Base-by-base conservation (phyloP, 2,888 invertebrate genomes). In the Coelopa pilipes region DNA sequence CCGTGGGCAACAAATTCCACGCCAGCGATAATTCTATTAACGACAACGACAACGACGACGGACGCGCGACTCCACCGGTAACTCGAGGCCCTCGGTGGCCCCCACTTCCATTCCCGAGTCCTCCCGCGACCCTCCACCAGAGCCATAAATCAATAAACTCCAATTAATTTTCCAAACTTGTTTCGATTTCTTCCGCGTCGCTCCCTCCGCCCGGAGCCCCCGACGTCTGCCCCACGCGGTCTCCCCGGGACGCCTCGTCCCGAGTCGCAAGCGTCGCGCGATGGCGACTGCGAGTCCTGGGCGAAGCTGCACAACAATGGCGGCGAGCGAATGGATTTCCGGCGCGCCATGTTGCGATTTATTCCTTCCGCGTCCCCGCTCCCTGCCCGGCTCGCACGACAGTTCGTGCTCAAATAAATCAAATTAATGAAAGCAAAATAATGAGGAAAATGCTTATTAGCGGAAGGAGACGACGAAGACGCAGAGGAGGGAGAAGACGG, bases 101-200 rank as follows among this genome's bases (percentile, higher is more conserved):
- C 53, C n/a, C 62, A 12, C 45, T 12, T 24, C 21, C 62, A 62
- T 24, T 24, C 13, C 24, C 21, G 11, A 15, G 21, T 24, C 21
- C 13, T 21, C 50, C 19, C 50, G 19, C 49, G 50, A 15, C 11
- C 47, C 21, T 13, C 50, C 15, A 2, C n/a, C 21, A 53, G 17
- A 63, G 53, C 65, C 63, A 71, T 71, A 71, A 71, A 71, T 71
- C 71, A 71, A 55, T 71, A 71, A 71, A 71, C 45, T 71, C 65
- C 71, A 71, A 71, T 65, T 71, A 71, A 71, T 65, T 71, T 71
- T 71, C 55, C 19, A 19, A 63, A 71, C 46, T 55, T 34, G 34
- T 34, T 34, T 34, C 34, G 34, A 34, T 34, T 34, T 34, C 34
- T 34, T 34, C 7, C 34, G 34, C 34, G 34, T 34, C 34, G 34